Evolutionary conservation across 1,140 invertebrate species (phyloP), one percentile per base, ranked within the genome.

Genomic region (Cyclargus thomasi): DNA sequence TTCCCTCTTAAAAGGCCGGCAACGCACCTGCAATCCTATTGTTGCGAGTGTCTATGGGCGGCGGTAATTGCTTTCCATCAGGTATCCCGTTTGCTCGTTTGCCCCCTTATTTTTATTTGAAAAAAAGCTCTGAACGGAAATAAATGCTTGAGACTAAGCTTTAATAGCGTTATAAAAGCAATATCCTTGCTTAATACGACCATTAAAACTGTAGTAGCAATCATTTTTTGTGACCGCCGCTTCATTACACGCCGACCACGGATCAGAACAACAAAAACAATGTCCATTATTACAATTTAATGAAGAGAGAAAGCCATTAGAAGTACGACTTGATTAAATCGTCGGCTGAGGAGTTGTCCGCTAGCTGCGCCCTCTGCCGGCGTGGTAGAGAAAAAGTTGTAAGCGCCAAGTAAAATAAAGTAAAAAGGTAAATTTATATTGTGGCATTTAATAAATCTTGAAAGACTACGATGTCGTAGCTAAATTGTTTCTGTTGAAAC

Each of bases 271-370:
- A 83, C 77, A 88, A 83, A 88, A 86, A 86, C 81, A 78, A 70
- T 77, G 69, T 72, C 80, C 81, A 80, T 85, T 86, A 89, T 89
- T 89, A 89, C 80, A 81, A 82, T 87, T 86, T 89, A 87, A 87
- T 85, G 85, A 89, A 89, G 82, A 86, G 83, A 82, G 81, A 80
- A 78, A 82, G 76, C 80, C 83, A 86, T 87, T 89, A 89, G 80
- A 82, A 71, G 74, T 76, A 73, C 78, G 76, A 74, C 77, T 87
- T 87, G 85, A 87, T 89, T 87, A 89, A 89, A 89, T 87, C 79
- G 86, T 89, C 81, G 77, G 78, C 71, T 73, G 78, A 80, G 78
- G 78, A 82, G 79, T 82, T 84, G 83, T 80, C 81, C 77, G 77
- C 68, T 79, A 74, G 76, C 78, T 76, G 80, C 82, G 79, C 76